phyloP scores from a whole-genome alignment of 2,888 invertebrate genomes.

The Scrobipalpa costella region DNA sequence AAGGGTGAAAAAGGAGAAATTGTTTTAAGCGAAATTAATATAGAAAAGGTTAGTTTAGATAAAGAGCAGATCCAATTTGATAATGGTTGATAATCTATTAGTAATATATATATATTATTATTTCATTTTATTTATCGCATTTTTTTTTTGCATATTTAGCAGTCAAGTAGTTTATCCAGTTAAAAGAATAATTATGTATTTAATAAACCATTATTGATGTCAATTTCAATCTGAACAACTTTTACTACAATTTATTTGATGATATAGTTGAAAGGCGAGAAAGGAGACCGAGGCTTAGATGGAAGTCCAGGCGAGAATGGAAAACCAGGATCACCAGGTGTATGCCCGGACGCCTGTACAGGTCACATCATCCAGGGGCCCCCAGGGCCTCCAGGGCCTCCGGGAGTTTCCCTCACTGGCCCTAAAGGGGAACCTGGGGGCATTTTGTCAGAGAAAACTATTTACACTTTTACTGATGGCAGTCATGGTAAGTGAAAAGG shows the following conservation, averaged over 20 bases:
- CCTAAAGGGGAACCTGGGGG: constrained; percentile 62
- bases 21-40: constrained; percentile 42
- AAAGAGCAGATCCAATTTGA: background rate
- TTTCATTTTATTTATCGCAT: no score
- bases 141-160: no score
- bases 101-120: no score
- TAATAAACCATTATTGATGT: background rate
- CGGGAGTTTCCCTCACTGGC: constrained; percentile 57
- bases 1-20: constrained; percentile 65
- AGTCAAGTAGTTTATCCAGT: no score
- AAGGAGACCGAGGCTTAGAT: constrained; percentile 54
- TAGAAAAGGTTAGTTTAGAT: constrained; percentile 46
- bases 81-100: background rate
- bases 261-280: constrained; percentile 59
- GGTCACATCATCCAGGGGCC: constrained; percentile 44
- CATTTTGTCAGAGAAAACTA: constrained; percentile 38
- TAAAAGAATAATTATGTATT: no score
- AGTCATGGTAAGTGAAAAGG: background rate
- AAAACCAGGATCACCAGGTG: constrained; percentile 46
- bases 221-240: background rate
- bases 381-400: constrained; percentile 53
- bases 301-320: constrained; percentile 55
- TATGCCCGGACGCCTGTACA: constrained; percentile 38
- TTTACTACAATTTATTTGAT: background rate
- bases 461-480: constrained; percentile 35